Percentiles rank a stretch among this genome's conserved stretches.
Conservation (phyloP, 2,888 invertebrate species). For the Cerceris rybyensis region DNA sequence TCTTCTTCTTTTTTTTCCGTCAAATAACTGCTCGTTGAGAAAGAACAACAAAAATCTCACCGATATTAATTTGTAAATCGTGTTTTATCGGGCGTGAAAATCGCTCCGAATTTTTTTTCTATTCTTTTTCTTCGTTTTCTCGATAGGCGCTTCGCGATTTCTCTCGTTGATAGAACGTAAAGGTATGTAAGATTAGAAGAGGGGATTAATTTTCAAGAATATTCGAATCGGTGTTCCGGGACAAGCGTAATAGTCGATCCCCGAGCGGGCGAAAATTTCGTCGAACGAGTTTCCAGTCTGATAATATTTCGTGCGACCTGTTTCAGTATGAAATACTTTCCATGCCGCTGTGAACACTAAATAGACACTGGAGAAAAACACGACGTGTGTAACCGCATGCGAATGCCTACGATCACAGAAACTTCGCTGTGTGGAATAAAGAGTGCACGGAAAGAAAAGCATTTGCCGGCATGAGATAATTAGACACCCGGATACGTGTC, state of each 20-base stretch:
- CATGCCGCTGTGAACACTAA: slow-evolving; percentile 60
- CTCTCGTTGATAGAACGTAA: not conserved
- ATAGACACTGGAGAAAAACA: slow-evolving; percentile 53
- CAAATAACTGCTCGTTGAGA: not conserved
- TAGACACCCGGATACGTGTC: slow-evolving; percentile 3
- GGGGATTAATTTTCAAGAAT: slow-evolving; percentile 19
- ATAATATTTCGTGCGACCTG: slow-evolving; percentile 61
- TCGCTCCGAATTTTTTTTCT: not conserved
- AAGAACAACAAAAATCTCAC: not conserved
- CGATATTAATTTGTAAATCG: not conserved
- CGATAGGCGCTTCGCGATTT: not conserved
- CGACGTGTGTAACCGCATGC: slow-evolving; percentile 17
- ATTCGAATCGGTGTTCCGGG: slow-evolving; percentile 4
- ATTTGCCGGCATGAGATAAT: slow-evolving; percentile 19
- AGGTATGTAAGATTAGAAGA: not conserved
- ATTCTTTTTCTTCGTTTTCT: not conserved
- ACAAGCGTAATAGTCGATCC: slow-evolving; percentile 17
- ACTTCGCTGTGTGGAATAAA: slow-evolving; percentile 20
- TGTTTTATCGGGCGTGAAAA: not conserved
- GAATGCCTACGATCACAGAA: not conserved
- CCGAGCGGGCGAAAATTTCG: slow-evolving; percentile 53
- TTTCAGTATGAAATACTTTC: slow-evolving; percentile 63
- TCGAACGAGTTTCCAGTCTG: slow-evolving; percentile 60
- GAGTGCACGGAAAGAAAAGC: slow-evolving; percentile 22
- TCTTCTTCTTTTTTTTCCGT: not conserved